These are phyloP conservation scores for Disparrhopalites patrizii DNA, from an alignment of 2,888 invertebrate genomes.

Conservation along the genomic window DNA sequence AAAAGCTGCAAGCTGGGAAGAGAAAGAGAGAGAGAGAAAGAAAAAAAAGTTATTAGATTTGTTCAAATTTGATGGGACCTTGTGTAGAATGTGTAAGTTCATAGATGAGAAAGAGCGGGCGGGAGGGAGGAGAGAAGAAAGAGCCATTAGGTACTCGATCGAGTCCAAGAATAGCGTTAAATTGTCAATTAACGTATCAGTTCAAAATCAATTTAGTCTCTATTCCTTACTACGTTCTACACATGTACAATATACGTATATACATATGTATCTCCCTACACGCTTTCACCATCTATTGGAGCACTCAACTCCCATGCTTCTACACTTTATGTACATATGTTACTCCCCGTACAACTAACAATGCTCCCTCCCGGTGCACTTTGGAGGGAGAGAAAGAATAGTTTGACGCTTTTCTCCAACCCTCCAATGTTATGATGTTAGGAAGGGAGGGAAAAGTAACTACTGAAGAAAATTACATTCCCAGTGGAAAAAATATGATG, in stretches of 20 bases:
- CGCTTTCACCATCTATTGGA: not conserved
- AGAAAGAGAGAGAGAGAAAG: slow-evolving; percentile 20
- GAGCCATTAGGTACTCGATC: slow-evolving; percentile 35
- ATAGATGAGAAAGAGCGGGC: slow-evolving; percentile 18
- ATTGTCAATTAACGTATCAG: slow-evolving; percentile 50
- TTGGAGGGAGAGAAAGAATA: too few relatives aligned
- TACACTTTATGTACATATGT: too few relatives aligned
- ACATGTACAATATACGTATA: not conserved
- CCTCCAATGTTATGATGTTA: not conserved
- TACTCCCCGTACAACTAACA: not conserved
- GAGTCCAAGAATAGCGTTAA: slow-evolving; percentile 47
- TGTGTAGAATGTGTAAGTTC: not conserved
- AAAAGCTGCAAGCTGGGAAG: not conserved
- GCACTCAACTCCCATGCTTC: too few relatives aligned
- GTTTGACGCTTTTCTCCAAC: too few relatives aligned
- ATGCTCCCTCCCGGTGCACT: not conserved
- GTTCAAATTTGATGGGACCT: slow-evolving; percentile 34
- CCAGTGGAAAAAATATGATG: slow-evolving; percentile 22
- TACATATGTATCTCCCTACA: not conserved
- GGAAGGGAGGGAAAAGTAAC: slow-evolving; percentile 13
- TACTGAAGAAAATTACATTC: slow-evolving; percentile 30
- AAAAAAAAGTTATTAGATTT: slow-evolving; percentile 42
- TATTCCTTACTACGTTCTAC: slow-evolving; percentile 2
- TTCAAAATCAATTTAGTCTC: slow-evolving; percentile 48
- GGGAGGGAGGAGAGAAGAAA: not conserved